Evolutionary conservation across 2,888 invertebrate genomes (phyloP), one percentile per base, ranked within the genome.

Genomic region (Drosophila rellima): DNA sequence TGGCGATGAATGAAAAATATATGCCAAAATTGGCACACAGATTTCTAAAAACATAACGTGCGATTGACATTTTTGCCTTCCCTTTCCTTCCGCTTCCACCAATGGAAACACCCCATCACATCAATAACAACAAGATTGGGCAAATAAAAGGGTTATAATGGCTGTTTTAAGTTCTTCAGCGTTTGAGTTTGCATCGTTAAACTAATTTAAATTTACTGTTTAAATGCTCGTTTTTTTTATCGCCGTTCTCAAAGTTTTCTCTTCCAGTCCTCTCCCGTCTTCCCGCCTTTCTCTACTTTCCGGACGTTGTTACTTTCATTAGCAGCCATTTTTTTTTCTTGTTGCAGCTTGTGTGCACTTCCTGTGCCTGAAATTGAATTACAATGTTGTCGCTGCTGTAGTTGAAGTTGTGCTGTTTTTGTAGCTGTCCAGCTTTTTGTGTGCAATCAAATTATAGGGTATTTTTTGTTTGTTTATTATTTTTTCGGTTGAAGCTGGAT

Each of bases 321-420:
- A 80, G 78, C 71, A 81, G 61, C 54, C 39, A 50, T 55, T 65
- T 20, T 42, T 48, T 56, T 54, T 57, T 62, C 59, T 61, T 82
- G 59, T 44, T 78, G 62, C 44, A 71, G 59, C 59, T 52, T 69
- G 52, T 65, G 65, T 78, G 87, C 67, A 65, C 78, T 87, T 87
- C 67, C 84, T 71, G 82, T 56, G 56, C 70, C 56, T 62, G 70
- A 80, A 82, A 82, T 87, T 83, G 73, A 87, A 87, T 82, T 87
- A 82, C 79, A 78, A 81, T 69, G 88, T 72, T 81, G 84, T 84
- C 81, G 70, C 71, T 79, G 80, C 65, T 71, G 62, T 55, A 20
- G 56, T 42, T 65, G 72, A 70, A 61, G 63, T 48, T 69, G 55
- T 17, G 15, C 23, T 56, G 50, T 70, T 78, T 50, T 67, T 82